These are phyloP conservation scores for Proisotoma minuta DNA, from an alignment of 2,888 invertebrate species.

Conservation along the genomic window DNA sequence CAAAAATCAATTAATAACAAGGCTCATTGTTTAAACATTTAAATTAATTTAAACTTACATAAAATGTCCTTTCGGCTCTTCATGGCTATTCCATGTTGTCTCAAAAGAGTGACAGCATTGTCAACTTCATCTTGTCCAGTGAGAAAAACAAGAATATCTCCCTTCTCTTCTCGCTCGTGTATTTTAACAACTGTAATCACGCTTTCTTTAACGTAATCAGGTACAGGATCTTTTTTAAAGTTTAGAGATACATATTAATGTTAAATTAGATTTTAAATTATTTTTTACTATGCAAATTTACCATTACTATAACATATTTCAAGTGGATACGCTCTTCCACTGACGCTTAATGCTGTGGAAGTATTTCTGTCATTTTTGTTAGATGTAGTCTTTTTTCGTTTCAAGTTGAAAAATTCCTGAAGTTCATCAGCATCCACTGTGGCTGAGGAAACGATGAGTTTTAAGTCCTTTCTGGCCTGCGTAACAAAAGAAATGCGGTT, in stretches of 20 bases:
- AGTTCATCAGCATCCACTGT: constrained; percentile 89
- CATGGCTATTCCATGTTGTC: constrained; percentile 14
- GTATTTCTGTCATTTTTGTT: constrained; percentile 56
- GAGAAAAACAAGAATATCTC: constrained; percentile 87
- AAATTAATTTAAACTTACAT: constrained; percentile 2
- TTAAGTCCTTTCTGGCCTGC: constrained; percentile 72
- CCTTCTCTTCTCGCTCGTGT: constrained; percentile 67
- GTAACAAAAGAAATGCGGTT: background rate
- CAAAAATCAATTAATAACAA: no score
- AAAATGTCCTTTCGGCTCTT: constrained; percentile 4
- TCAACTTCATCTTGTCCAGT: constrained; percentile 94
- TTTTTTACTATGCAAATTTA: background rate
- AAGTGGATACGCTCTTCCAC: constrained; percentile 83
- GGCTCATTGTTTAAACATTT: no score
- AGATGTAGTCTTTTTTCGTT: constrained; percentile 39
- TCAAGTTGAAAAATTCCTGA: constrained; percentile 69
- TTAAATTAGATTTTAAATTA: background rate
- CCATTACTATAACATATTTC: constrained; percentile 67
- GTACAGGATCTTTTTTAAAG: constrained; percentile 64
- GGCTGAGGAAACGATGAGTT: constrained; percentile 86
- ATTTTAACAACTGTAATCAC: constrained; percentile 86
- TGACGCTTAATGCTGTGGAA: constrained; percentile 77
- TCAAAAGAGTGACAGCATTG: constrained; percentile 60
- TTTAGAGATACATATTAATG: constrained; percentile 51
- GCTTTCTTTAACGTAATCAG: constrained; percentile 81